Evolutionary conservation across 2,888 invertebrate species (phyloP), one percentile per base, ranked within the genome.

Genomic region (Netelia virgata): DNA sequence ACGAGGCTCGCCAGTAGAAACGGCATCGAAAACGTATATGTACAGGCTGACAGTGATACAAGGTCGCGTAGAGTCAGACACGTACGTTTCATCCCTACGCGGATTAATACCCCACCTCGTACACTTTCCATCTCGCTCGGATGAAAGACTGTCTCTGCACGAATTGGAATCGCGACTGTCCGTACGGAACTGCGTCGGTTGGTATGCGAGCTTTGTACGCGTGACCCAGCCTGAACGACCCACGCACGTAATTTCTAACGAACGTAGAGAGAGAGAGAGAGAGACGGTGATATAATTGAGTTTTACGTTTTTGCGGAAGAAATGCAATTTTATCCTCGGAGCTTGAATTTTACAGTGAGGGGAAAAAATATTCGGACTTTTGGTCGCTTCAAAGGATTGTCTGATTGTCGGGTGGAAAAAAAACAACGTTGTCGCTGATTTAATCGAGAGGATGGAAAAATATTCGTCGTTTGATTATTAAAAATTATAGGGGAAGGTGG

Each of bases 31-130:
- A 20, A 64, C 11, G n/a, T 47, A 70, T 41, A 77, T 68, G 11
- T 41, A 68, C 14, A 55, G 66, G 1, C 18, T 18, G 73, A 69
- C 84, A 89, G 88, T 89, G 87, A 85, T 88, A 87, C 86, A 88
- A 86, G 87, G 78, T 81, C 84, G 86, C 69, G 82, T 85, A 81
- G 57, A 70, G 89, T 87, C 87, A 85, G 88, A 87, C 88, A 86
- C 85, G 82, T 82, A 83, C 86, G 80, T 61, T 16, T 41, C 72
- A 81, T 77, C 85, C 82, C 76, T 78, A 43, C 41, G n/a, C 41
- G 78, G 78, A 87, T 82, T 83, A 83, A 73, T 43, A 72, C 69
- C 57, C 55, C 69, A 70, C 50, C 28, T 28, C 28, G 36, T 36
- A 36, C 36, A 36, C 43, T 47, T 64, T 70, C 5, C 36, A 16